Base-by-base conservation (phyloP, 1,140 invertebrate genomes). In the Berghia stephanieae region DNA sequence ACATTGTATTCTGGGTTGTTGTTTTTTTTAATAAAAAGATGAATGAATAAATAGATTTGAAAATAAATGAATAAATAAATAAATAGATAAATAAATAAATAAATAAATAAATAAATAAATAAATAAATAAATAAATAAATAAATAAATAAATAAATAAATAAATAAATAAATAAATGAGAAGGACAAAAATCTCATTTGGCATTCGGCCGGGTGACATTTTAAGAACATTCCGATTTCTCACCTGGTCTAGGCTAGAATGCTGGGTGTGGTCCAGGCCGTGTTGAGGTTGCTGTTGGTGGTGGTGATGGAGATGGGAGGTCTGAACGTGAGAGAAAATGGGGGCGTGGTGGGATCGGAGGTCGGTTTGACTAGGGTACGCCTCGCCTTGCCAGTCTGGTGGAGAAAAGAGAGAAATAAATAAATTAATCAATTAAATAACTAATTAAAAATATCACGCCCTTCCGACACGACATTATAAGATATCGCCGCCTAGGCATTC, bases 381-480 rank as follows among this genome's bases (percentile, higher is more conserved):
- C 49, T 73, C 70, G 13, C 70, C 36, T 21, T 73, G 70, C 70
- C 70, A 73, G 49, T 73, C 70, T 73, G 36, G 8, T 27, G 5
- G n/a, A n/a, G n/a, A n/a, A n/a, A n/a, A n/a, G n/a, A n/a, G n/a
- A n/a, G n/a, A n/a, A n/a, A n/a, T n/a, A n/a, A n/a, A n/a, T n/a
- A n/a, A n/a, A n/a, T n/a, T n/a, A n/a, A n/a, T n/a, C n/a, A n/a
- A n/a, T n/a, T n/a, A n/a, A n/a, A n/a, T n/a, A n/a, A n/a, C n/a
- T n/a, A n/a, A n/a, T n/a, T n/a, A n/a, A n/a, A n/a, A n/a, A n/a
- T n/a, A n/a, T n/a, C n/a, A n/a, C n/a, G n/a, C n/a, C n/a, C n/a
- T n/a, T n/a, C n/a, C n/a, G n/a, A n/a, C n/a, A n/a, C n/a, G n/a
- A n/a, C n/a, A n/a, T n/a, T n/a, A n/a, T n/a, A n/a, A n/a, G n/a